Evolutionary conservation across 2,113 vertebrate genomes (phyloP).

Genomic region (human (Homo sapiens)): GRCh38 chr1:210070501-210071000

Average conservation of each 20-base stretch:
- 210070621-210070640: not conserved
- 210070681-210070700: not conserved
- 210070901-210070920: not conserved
- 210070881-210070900: not conserved
- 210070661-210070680: not conserved
- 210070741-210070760: not conserved
- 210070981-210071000: not conserved
- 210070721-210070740: not conserved
- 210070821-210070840: not conserved
- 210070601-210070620: not conserved
- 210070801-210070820: not conserved
- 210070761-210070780: not conserved
- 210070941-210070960: not conserved
- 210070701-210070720: not conserved
- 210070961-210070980: constrained; percentile 3
- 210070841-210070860: not conserved
- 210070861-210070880: not conserved
- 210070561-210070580: not conserved
- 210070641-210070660: not conserved
- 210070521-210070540: not conserved
- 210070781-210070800: not conserved
- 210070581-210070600: not conserved
- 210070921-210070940: not conserved
- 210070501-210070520: not conserved
- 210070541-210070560: not conserved